Evolutionary conservation across 2,888 invertebrate genomes (phyloP), one percentile per base, ranked within the genome.

Genomic region (Spodoptera exigua): DNA sequence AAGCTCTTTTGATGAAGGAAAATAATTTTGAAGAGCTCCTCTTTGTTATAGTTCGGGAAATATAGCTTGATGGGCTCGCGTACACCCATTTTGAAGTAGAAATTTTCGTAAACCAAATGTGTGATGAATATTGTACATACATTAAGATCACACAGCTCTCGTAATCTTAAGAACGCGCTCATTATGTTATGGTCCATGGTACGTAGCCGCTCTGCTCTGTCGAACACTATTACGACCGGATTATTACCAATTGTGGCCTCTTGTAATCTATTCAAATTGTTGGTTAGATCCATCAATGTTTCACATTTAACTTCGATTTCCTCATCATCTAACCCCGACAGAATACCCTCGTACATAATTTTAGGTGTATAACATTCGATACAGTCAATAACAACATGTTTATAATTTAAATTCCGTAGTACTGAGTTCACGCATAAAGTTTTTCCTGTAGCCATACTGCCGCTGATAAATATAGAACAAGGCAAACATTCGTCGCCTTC

Each of bases 391-490:
- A 95, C 83, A 32, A 96, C 95, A 77, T 95, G 92, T 86, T 95
- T 95, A 66, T 96, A 95, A 49, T 94, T 84, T 40, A 96, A 89
- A 78, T 92, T 87, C 37, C 92, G 82, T 3, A 98, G 86, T 11
- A 97, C 88, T 10, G 95, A 91, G 52, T 94, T 94, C 3, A 97
- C 85, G 58, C 98, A 95, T 14, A 96, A 87, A n/a, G 96, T 96
- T 94, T 98, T 98, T 27, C 98, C 98, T 17, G 97, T 97, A 10
- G 97, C 96, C 73, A 97, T 96, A 84, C 96, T 96, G n/a, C 98
- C 98, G 85, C 96, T 96, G 53, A 98, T 79, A 91, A 97, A 98
- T 78, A 98, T 89, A 71, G 96, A 95, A 72, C 95, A 93, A 16
- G 96, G 96, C 82, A 96, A 92, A 16, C 95, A 94, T 83, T 96